These are phyloP conservation scores for Parochlus steinenii DNA, from an alignment of 2,888 invertebrate genomes.

Conservation along the genomic window DNA sequence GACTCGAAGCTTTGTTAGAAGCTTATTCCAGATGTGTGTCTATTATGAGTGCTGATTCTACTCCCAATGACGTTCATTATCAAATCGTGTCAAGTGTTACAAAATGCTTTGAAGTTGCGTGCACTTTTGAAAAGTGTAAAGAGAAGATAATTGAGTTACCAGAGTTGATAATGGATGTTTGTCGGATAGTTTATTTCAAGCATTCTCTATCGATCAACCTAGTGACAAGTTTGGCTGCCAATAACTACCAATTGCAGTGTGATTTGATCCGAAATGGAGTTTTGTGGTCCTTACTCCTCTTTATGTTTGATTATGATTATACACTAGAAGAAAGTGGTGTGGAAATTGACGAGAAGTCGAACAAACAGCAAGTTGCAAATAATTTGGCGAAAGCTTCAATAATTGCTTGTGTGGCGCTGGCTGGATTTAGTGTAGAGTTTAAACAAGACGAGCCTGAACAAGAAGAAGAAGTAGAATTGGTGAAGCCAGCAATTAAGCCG, in stretches of 20 bases:
- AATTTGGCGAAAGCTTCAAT: conserved; percentile 77
- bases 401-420: conserved; percentile 66
- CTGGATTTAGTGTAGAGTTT: conserved; percentile 40
- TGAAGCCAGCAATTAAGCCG: conserved; percentile 34
- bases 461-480: conserved; percentile 22
- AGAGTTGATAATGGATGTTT: conserved; percentile 72
- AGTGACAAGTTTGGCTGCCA: conserved; percentile 71
- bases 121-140: conserved; percentile 80
- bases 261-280: conserved; percentile 72
- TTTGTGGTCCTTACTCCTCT: conserved; percentile 78
- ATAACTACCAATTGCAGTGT: conserved; percentile 63
- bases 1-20: conserved; percentile 68
- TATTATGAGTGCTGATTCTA: conserved; percentile 65
- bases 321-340: conserved; percentile 95
- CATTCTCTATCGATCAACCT: conserved; percentile 85
- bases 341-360: conserved; percentile 63
- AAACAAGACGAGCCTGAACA: conserved; percentile 8
- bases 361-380: conserved; percentile 84
- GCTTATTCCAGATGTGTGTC: conserved; percentile 90
- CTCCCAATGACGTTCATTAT: conserved; percentile 62
- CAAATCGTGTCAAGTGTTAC: conserved; percentile 85
- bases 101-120: conserved; percentile 88
- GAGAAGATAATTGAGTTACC: conserved; percentile 74
- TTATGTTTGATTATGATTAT: conserved; percentile 89
- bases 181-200: conserved; percentile 74